These are phyloP conservation scores for Brachionus manjavacas DNA, from an alignment of 1,140 invertebrate genomes.

Conservation along the genomic window DNA sequence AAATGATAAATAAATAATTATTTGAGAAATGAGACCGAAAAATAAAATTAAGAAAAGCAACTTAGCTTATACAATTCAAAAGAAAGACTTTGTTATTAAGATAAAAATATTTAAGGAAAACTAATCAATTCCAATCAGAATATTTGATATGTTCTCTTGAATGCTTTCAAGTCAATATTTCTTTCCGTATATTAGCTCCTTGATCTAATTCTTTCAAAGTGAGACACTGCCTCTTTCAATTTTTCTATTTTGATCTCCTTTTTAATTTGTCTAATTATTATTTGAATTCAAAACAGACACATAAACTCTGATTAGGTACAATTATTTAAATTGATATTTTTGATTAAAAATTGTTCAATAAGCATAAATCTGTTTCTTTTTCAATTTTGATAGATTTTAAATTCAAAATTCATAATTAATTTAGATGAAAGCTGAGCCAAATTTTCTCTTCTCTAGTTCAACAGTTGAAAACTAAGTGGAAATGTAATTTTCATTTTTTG, in stretches of 20 bases:
- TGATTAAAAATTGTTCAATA: not conserved
- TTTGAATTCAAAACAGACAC: not conserved
- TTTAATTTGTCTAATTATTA: not conserved
- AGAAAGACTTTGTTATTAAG: not conserved
- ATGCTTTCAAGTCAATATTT: not conserved
- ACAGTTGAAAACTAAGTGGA: not conserved
- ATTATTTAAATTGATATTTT: not conserved
- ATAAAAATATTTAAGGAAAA: not conserved
- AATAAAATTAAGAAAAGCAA: not conserved
- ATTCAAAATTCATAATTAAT: not conserved
- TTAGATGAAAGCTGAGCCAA: not conserved
- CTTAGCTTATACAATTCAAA: not conserved
- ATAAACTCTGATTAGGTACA: not conserved
- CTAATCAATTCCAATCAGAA: not conserved
- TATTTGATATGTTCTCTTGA: not conserved
- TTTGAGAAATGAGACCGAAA: not conserved
- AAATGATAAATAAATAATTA: constrained; percentile 2
- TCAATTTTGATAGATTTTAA: not conserved
- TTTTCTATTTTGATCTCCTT: not conserved
- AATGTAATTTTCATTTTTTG: no score
- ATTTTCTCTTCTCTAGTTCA: not conserved
- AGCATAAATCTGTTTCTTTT: not conserved
- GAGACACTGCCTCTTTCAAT: not conserved
- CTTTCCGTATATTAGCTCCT: not conserved
- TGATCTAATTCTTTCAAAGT: not conserved